Evolutionary conservation across 2,797 vertebrate species (phyloP).

Genomic region (Acrossocheilus wenchowensis): DNA sequence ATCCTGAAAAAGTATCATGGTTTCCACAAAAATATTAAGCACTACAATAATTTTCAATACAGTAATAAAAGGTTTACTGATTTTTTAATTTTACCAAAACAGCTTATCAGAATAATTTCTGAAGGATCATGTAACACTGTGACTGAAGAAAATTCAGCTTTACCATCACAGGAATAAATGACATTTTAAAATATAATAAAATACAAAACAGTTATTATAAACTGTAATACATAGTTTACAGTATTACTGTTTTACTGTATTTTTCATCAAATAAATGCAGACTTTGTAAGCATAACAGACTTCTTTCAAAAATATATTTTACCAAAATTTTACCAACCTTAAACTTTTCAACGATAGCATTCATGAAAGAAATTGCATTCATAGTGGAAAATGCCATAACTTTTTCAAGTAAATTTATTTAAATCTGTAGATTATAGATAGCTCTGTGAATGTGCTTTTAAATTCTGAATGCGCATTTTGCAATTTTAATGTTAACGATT

Average conservation of each 20-base stretch:
- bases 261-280: background rate
- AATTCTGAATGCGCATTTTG: background rate
- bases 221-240: background rate
- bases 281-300: background rate
- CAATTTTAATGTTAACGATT: background rate
- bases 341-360: background rate
- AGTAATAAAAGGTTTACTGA: background rate
- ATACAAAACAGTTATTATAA: too few relatives aligned
- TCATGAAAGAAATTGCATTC: background rate
- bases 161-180: background rate
- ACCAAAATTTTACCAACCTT: background rate
- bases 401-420: background rate
- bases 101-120: background rate
- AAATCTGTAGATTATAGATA: background rate
- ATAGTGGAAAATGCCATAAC: background rate
- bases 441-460: background rate
- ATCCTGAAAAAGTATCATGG: too few relatives aligned
- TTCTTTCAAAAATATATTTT: background rate
- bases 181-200: background rate
- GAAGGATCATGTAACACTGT: background rate
- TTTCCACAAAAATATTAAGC: too few relatives aligned
- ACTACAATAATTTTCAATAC: background rate
- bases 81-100: background rate
- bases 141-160: background rate
- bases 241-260: background rate